Evolutionary conservation across 2,797 vertebrate genomes (phyloP).

Genomic region (Hyperoplus immaculatus): DNA sequence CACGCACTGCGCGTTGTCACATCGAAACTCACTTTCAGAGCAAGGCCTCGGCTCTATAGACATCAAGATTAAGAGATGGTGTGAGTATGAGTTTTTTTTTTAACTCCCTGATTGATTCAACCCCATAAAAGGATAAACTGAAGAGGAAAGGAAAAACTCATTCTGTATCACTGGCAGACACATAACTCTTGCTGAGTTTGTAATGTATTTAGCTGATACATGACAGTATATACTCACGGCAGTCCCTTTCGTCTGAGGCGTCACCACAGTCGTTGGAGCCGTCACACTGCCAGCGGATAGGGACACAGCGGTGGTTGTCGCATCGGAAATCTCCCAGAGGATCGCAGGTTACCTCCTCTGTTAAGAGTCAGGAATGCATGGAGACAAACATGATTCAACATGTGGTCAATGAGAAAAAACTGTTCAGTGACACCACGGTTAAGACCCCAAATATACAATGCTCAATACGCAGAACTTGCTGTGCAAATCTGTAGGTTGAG

Average conservation of each 20-base stretch:
- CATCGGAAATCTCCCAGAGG: conserved; percentile 83
- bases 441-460: background rate
- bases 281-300: conserved; percentile 81
- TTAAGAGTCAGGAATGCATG: conserved; percentile 8
- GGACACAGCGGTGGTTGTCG: conserved; percentile 82
- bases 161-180: background rate
- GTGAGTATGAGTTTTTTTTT: background rate
- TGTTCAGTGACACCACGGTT: background rate
- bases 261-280: conserved; percentile 80
- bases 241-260: conserved; percentile 81
- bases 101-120: background rate
- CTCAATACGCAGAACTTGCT: background rate
- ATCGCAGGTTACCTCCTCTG: conserved; percentile 82
- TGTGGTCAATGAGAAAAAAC: background rate
- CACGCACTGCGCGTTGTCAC: conserved; percentile 78
- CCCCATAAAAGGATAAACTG: background rate
- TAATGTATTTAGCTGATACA: background rate
- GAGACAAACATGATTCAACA: conserved; percentile 4
- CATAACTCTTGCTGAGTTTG: background rate
- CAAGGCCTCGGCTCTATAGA: conserved; percentile 77
- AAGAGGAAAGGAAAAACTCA: background rate
- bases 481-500: background rate
- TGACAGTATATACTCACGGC: conserved; percentile 63
- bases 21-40: conserved; percentile 82
- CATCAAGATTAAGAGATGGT: conserved; percentile 15